A percentile compares a stretch with the other conserved stretches of the same genome.
These are phyloP conservation scores for Echeneis naucrates DNA, from an alignment of 2,797 vertebrate genomes.

Conservation along the genomic window DNA sequence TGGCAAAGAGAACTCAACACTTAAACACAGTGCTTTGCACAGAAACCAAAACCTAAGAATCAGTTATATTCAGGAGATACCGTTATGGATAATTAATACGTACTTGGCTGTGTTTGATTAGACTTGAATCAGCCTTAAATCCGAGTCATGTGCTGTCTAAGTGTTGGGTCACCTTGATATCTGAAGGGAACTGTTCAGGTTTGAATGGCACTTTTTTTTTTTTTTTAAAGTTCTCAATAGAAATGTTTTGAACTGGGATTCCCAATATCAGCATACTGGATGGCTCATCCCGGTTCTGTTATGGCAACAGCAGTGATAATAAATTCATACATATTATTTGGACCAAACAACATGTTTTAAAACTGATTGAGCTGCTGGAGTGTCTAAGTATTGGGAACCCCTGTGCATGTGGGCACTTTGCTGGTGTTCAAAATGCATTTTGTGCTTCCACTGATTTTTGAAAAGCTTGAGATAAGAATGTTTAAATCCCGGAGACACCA, in stretches of 20 bases:
- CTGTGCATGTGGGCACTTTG: slow-evolving; percentile 45
- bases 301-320: background rate
- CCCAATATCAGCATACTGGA: slow-evolving; percentile 36
- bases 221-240: slow-evolving; percentile 14
- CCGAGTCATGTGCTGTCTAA: slow-evolving; percentile 34
- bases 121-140: background rate
- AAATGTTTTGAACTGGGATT: slow-evolving; percentile 51
- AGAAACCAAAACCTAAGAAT: background rate
- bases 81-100: background rate
- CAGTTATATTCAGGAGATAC: background rate
- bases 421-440: slow-evolving; percentile 66
- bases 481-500: slow-evolving; percentile 1
- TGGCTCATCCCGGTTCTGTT: background rate
- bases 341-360: background rate
- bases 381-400: slow-evolving; percentile 55
- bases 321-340: background rate
- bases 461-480: slow-evolving; percentile 56
- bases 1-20: slow-evolving; percentile 65
- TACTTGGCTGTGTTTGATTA: background rate
- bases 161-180: slow-evolving; percentile 65
- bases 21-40: slow-evolving; percentile 47
- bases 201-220: slow-evolving; percentile 45
- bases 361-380: background rate
- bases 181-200: slow-evolving; percentile 30
- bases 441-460: slow-evolving; percentile 42